Base-by-base conservation (phyloP, 2,888 invertebrate genomes). In the Myathropa florea region DNA sequence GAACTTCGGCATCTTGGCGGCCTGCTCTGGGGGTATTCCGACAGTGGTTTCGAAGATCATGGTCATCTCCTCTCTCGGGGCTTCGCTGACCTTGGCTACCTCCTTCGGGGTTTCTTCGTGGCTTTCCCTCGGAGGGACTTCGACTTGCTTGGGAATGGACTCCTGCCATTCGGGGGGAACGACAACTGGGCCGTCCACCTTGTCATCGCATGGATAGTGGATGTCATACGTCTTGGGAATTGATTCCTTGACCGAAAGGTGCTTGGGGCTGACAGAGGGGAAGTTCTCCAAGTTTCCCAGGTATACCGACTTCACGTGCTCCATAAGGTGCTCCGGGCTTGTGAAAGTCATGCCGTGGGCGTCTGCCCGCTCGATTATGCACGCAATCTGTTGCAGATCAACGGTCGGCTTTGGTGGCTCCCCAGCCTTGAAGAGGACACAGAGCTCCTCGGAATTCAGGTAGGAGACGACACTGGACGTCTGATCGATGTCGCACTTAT, bases 1-100 rank as follows among this genome's bases (percentile, higher is more conserved):
- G 59, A 83, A 83, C 33, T 86, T 86, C 21, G 83, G 83, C 75
- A 83, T 83, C 18, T 86, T 86, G 14, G 78, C 70, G 10, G 36
- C 36, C 26, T 71, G 78, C 53, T 86, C 86, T 1, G 73, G 33
- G 3, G 78, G 83, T 7, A 83, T 53, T n/a, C 78, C 82, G 7
- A 86, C 53, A 2, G 61, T 73, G 28, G 24, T 71, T 55, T 83
- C 86, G 10, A 86, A 83, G 18, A 86, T 78, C n/a, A 53, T 60
- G n/a, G 65, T 67, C 3, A 83, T 83, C 4, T 79, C 83, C 0
- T 71, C 67, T 67, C 71, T 86, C 3, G 28, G 18, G 1, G 26
- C 30, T 10, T 46, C 24, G 30, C 24, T 33, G 46, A 39, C 59
- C 53, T 30, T 57, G 26, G 4, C 10, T 6, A 23, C 33, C 18